A percentile compares a stretch with the other conserved stretches of the same genome.
Conservation (phyloP, 2,797 vertebrate species). For the Phoeniculus purpureus region DNA sequence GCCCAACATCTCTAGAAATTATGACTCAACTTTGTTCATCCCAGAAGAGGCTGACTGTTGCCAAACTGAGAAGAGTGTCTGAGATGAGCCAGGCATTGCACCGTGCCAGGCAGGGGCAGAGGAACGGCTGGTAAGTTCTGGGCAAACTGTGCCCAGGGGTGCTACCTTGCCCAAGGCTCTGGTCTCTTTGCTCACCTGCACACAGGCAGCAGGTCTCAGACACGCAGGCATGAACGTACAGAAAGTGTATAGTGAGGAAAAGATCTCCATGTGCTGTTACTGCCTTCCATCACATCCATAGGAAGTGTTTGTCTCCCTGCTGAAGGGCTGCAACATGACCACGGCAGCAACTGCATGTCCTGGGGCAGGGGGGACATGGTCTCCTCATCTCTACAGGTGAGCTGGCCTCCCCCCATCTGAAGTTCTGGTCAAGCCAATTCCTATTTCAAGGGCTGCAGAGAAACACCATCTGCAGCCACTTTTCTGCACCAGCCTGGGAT, state of each 20-base stretch:
- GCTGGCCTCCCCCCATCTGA: not conserved
- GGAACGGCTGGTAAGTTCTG: not conserved
- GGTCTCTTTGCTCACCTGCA: not conserved
- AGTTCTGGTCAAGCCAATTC: not conserved
- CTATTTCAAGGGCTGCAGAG: not conserved
- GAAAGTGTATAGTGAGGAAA: not conserved
- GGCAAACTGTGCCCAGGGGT: not conserved
- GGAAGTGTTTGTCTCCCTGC: not conserved
- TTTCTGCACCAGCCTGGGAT: not conserved
- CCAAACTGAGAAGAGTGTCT: not conserved
- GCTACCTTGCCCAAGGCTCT: not conserved
- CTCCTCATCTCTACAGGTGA: not conserved
- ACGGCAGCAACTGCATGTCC: not conserved
- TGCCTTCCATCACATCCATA: not conserved
- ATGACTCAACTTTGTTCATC: not conserved
- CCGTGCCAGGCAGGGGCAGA: not conserved
- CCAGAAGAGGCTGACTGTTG: not conserved
- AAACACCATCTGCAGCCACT: not conserved
- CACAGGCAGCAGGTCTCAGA: not conserved
- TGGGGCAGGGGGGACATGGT: fast-evolving
- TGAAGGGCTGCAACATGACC: not conserved
- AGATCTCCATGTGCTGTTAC: not conserved
- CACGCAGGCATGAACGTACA: not conserved
- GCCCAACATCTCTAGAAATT: not conserved
- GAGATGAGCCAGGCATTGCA: not conserved